These are phyloP conservation scores for Hemiprocne comata DNA, from an alignment of 2,113 vertebrate species.

Conservation along the genomic window DNA sequence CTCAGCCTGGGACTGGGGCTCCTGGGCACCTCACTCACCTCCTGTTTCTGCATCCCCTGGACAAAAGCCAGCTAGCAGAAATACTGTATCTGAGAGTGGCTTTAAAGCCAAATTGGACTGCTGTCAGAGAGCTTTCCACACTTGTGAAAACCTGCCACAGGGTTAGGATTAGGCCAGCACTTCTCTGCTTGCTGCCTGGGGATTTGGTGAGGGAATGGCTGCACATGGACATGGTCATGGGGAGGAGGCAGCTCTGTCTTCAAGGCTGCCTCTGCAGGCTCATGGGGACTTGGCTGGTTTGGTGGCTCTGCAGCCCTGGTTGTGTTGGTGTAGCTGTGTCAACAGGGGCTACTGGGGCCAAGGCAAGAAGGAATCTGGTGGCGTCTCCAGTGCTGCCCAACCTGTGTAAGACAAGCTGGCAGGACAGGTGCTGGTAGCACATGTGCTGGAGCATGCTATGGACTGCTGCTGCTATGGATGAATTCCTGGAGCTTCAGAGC, in stretches of 20 bases:
- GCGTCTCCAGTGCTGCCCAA: not conserved
- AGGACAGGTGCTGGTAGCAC: not conserved
- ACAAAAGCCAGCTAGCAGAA: not conserved
- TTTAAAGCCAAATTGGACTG: not conserved
- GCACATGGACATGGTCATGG: fast-evolving
- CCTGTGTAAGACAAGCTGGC: not conserved
- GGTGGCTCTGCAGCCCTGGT: not conserved
- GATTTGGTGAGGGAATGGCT: not conserved
- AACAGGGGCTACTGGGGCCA: not conserved
- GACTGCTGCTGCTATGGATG: not conserved
- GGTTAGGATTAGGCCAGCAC: not conserved
- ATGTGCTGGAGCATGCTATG: too few relatives aligned
- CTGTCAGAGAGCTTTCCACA: not conserved
- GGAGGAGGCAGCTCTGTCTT: not conserved
- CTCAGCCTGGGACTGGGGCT: too few relatives aligned
- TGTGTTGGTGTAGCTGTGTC: not conserved
- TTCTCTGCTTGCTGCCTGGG: fast-evolving
- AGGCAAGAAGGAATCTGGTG: not conserved
- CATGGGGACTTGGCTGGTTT: fast-evolving
- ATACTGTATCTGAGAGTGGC: not conserved
- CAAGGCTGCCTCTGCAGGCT: not conserved
- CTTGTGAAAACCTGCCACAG: not conserved
- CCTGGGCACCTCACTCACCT: too few relatives aligned
- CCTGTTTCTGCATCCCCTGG: not conserved
- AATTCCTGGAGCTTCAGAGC: not conserved